These are phyloP conservation scores for Rhodinocichla rosea DNA, from an alignment of 2,113 vertebrate species.

Conservation along the genomic window DNA sequence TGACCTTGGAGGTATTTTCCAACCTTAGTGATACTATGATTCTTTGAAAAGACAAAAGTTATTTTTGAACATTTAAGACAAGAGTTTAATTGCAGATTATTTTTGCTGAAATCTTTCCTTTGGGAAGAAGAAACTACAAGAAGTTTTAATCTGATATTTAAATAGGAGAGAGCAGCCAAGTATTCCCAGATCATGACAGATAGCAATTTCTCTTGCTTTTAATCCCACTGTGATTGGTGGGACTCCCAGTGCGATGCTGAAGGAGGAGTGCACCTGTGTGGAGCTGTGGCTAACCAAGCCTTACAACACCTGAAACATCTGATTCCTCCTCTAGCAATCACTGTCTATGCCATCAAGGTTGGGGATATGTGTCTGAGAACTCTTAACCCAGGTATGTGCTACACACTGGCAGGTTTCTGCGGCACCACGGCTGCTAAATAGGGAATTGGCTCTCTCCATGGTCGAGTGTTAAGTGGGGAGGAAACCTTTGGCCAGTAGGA, in stretches of 20 bases:
- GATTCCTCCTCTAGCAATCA: background rate
- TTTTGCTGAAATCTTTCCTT: background rate
- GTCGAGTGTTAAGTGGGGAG: background rate
- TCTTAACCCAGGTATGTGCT: background rate
- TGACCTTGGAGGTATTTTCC: background rate
- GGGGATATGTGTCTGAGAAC: background rate
- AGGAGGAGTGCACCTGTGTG: background rate
- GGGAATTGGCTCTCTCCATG: background rate
- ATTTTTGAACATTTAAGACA: background rate
- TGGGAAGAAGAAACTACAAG: background rate
- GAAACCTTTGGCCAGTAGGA: background rate
- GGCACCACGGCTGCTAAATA: background rate
- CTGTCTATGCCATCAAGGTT: background rate
- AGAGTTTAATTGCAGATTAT: background rate
- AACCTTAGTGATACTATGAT: background rate
- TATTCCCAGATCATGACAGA: background rate
- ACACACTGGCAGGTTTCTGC: background rate
- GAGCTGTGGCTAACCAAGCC: accelerated
- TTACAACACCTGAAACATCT: background rate
- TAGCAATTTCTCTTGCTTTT: background rate
- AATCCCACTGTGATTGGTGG: background rate
- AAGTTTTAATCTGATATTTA: accelerated
- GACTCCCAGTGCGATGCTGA: background rate
- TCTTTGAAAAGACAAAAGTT: background rate
- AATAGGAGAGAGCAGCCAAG: background rate